Evolutionary conservation across 2,888 invertebrate genomes (phyloP), one percentile per base, ranked within the genome.

Genomic region (Lithophane socia): DNA sequence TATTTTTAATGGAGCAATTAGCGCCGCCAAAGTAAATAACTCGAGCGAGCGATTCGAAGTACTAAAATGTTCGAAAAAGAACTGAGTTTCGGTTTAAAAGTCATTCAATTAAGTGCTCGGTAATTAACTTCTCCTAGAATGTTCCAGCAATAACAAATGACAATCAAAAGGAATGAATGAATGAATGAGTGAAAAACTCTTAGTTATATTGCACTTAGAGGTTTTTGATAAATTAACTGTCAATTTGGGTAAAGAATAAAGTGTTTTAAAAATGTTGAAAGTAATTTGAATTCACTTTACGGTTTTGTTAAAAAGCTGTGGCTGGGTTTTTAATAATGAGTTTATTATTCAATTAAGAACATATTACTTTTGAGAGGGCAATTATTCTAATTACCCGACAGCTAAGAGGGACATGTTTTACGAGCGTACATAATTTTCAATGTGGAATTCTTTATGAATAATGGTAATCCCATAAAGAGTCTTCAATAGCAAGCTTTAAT

Each of bases 91-190:
- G 56, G 64, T 81, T 86, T 64, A 64, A 85, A 88, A 83, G 69
- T 83, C 78, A 82, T 82, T 87, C 73, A 87, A 82, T 85, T 77
- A 83, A 85, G 81, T 87, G 77, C 64, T 16, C 29, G 58, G 78
- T 77, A 86, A 87, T 88, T 85, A 83, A 80, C 69, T 87, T 76
- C 67, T 79, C 18, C 52, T 72, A 71, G 76, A 86, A 71, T 77
- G 76, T 79, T 82, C 73, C 10, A 75, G 73, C 54, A 69, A 73
- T 81, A 84, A 81, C 67, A 84, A 83, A 84, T 75, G 79, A 79
- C 79, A 82, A 75, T 85, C 69, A 82, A 83, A 83, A 70, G 18
- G 49, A 74, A 61, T 24, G 65, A 79, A 66, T 18, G 18, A 75
- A 73, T 52, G 58, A 80, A 4, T 37, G 37, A n/a, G n/a, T n/a